A percentile compares a stretch with the other conserved stretches of the same genome.
Conservation (phyloP, 2,113 vertebrate genomes). For the Toxostoma redivivum region DNA sequence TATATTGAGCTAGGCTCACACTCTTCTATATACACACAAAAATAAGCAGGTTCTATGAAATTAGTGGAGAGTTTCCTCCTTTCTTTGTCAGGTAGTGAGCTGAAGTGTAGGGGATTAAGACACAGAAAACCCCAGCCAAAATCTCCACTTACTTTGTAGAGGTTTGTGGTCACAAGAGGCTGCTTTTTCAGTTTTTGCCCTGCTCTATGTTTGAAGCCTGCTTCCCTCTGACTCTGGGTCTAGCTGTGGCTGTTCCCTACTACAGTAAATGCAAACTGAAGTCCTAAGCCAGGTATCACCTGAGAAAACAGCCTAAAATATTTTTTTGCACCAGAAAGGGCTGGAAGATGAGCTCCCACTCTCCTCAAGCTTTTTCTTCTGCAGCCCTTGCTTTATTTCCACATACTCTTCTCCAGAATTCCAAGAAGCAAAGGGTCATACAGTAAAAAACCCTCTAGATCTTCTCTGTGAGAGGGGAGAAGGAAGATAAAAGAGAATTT, state of each 20-base stretch:
- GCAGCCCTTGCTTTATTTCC: not conserved
- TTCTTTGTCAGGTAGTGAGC: not conserved
- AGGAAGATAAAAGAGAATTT: not conserved
- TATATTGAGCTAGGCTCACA: not conserved
- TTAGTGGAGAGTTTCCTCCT: not conserved
- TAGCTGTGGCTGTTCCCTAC: not conserved
- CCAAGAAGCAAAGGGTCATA: fast-evolving
- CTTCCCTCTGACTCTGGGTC: not conserved
- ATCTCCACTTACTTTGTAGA: not conserved
- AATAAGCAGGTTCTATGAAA: not conserved
- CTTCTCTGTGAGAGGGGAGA: not conserved
- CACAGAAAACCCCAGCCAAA: not conserved
- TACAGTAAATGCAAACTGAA: not conserved
- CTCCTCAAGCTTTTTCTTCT: not conserved
- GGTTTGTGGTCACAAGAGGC: not conserved
- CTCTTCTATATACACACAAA: not conserved
- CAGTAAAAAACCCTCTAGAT: not conserved
- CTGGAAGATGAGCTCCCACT: not conserved
- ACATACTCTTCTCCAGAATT: not conserved
- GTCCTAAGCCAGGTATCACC: not conserved
- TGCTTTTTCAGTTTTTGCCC: not conserved
- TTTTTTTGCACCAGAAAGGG: not conserved
- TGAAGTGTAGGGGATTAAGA: not conserved
- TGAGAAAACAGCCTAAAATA: not conserved
- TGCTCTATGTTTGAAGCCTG: not conserved